Evolutionary conservation across 2,797 vertebrate genomes (phyloP), one percentile per base, ranked within the genome.

Genomic region (Percopsis omiscomaycus): DNA sequence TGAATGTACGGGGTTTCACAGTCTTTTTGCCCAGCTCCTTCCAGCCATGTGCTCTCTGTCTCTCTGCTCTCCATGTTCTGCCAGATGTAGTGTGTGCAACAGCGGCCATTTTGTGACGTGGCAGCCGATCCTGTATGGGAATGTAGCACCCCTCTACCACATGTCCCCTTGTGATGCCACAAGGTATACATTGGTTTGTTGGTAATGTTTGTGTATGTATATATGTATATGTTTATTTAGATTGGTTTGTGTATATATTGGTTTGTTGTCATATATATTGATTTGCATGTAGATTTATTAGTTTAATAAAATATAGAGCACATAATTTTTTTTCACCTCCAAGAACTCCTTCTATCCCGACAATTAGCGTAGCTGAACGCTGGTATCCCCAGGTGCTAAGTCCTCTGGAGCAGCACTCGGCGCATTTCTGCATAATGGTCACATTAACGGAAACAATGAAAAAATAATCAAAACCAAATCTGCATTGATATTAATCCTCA

Each of bases 91-190:
- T 16, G 15, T 16, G n/a, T 51, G 49, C 49, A 15, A 4, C 49
- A 16, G 49, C 8, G 13, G 49, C 49, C 49, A 51, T 51, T 51
- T 51, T 51, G 49, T 51, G 49, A n/a, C n/a, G 49, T 51, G 8
- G 49, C 49, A 16, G 49, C n/a, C 2, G n/a, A 51, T 16, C 49
- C 49, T n/a, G 30, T 4, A 32, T 4, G 30, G 30, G 30, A 32
- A 32, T 32, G 30, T 32, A 32, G 30, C 6, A 6, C 49, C 49
- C n/a, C 49, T 51, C 49, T n/a, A 51, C 49, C n/a, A 16, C 49
- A 51, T 51, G n/a, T 14, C 49, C 22, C 4, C 51, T 53, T 27
- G 51, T 28, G 22, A 28, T 53, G 16, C 5, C 51, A 53, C 51
- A 32, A 32, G 8, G 6, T 5, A 4, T 32, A 4, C 12, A 4